Evolutionary conservation across 2,113 vertebrate genomes (phyloP).

Genomic region (Anoura caudifer): DNA sequence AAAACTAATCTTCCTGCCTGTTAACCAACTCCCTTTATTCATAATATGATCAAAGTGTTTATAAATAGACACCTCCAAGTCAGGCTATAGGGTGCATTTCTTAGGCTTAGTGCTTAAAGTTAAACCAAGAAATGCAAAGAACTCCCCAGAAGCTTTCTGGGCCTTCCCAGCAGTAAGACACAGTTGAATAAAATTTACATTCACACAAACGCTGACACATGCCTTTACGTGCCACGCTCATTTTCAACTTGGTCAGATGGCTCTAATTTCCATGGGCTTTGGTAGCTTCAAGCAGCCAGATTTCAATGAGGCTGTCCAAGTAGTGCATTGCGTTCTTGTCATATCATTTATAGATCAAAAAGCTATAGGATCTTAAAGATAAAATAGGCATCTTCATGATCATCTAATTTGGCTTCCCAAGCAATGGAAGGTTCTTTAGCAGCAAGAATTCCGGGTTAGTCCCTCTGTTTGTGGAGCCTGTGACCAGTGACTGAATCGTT

Average conservation of each 20-base stretch:
- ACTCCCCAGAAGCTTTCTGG: background rate
- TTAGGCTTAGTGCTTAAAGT: background rate
- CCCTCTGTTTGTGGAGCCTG: background rate
- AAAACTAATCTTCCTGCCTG: background rate
- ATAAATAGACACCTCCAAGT: background rate
- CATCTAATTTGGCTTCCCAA: background rate
- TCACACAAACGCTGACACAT: background rate
- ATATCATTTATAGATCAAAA: background rate
- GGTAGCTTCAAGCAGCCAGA: background rate
- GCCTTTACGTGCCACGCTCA: background rate
- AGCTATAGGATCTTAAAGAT: background rate
- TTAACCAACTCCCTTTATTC: background rate
- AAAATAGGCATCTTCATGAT: background rate
- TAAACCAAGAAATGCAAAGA: background rate
- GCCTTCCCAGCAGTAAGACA: background rate
- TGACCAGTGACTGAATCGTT: background rate
- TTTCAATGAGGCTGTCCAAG: background rate
- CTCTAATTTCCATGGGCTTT: background rate
- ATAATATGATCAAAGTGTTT: background rate
- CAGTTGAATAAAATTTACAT: background rate
- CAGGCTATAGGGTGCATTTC: background rate
- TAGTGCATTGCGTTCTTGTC: background rate
- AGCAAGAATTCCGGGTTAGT: background rate
- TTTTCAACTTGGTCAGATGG: background rate
- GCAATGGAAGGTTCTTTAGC: background rate